Conservation (phyloP, 1,140 invertebrate species). For the Sycobia sp. region DNA sequence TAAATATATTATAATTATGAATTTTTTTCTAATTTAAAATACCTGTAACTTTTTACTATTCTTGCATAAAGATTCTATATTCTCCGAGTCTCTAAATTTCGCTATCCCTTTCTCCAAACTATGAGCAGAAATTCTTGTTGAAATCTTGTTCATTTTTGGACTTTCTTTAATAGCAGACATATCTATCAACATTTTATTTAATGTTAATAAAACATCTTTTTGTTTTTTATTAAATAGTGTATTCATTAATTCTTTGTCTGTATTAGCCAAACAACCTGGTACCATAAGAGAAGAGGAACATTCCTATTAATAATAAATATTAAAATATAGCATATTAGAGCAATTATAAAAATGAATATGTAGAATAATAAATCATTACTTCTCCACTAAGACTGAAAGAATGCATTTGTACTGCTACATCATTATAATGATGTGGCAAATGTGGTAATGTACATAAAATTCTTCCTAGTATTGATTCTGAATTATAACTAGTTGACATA, state of each 20-base stretch:
- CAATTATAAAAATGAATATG: too few species aligned
- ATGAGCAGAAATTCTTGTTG: constrained; percentile 62
- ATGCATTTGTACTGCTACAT: constrained; percentile 71
- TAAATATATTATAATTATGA: neutral
- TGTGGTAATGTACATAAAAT: constrained; percentile 67
- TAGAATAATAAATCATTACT: constrained; percentile 56
- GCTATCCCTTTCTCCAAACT: constrained; percentile 63
- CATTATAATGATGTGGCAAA: constrained; percentile 69
- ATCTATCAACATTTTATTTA: constrained; percentile 65
- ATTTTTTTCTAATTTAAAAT: constrained; percentile 28
- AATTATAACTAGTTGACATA: constrained; percentile 65
- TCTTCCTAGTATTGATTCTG: constrained; percentile 69
- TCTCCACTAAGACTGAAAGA: constrained; percentile 63
- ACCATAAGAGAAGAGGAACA: constrained; percentile 46
- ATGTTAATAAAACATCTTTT: constrained; percentile 64
- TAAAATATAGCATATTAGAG: constrained; percentile 6
- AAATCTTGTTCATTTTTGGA: constrained; percentile 48
- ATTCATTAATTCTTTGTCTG: constrained; percentile 52
- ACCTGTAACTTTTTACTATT: constrained; percentile 61
- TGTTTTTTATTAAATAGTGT: constrained; percentile 67
- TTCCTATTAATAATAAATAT: constrained; percentile 40
- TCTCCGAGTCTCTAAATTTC: constrained; percentile 47
- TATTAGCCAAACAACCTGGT: constrained; percentile 55
- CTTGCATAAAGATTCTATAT: constrained; percentile 39
- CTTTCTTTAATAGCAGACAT: constrained; percentile 52